A percentile compares a stretch with the other conserved stretches of the same genome.
Evolutionary conservation across 2,797 vertebrate species (phyloP).

Genomic region (Dendrocincla fuliginosa): DNA sequence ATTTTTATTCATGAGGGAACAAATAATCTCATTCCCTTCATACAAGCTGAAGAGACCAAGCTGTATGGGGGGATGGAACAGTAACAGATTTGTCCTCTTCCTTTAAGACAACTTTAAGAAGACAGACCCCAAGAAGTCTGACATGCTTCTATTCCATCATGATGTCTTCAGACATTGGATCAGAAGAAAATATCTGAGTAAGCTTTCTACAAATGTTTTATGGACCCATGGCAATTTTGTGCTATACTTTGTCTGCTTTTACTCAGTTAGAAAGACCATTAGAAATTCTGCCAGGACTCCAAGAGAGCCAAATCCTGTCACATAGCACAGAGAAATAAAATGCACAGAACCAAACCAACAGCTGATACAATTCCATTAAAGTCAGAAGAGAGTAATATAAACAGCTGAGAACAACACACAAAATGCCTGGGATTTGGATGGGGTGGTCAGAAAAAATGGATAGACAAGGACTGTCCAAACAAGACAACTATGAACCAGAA

Average conservation of each 20-base stretch:
- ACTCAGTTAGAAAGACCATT: neutral
- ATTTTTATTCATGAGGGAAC: constrained; percentile 1
- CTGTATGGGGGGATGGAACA: neutral
- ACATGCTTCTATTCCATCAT: neutral
- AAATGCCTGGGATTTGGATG: neutral
- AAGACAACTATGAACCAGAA: neutral
- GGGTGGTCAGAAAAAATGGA: neutral
- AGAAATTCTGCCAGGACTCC: constrained; percentile 13
- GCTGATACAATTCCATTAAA: neutral
- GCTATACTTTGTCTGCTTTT: constrained; percentile 17
- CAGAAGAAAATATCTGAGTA: neutral
- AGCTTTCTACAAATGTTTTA: constrained; percentile 5
- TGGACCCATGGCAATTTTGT: neutral
- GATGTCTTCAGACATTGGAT: neutral
- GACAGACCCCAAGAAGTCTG: constrained; percentile 1
- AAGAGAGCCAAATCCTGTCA: constrained; percentile 28
- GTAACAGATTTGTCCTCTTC: neutral
- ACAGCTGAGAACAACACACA: neutral
- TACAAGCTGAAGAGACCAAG: constrained; percentile 1
- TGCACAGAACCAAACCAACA: constrained; percentile 13
- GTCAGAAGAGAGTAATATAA: constrained; percentile 4
- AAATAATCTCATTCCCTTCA: neutral
- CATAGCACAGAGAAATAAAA: neutral
- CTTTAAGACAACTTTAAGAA: neutral
- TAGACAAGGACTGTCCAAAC: neutral